Conservation (phyloP, 2,113 vertebrate species). For the Oreochromis aureus region DNA sequence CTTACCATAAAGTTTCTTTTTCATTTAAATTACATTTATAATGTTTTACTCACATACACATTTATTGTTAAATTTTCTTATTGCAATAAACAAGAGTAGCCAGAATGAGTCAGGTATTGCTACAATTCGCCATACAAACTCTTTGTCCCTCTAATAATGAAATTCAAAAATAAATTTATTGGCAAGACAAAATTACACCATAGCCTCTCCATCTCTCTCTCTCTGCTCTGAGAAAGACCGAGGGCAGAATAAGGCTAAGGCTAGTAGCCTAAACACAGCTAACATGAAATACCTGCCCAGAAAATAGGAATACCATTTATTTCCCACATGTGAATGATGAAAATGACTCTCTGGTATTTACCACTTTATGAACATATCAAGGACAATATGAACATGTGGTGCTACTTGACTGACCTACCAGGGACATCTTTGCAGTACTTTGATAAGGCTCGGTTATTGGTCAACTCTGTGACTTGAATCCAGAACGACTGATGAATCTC, state of each 20-base stretch:
- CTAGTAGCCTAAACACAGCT: slow-evolving; percentile 75
- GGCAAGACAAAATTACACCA: slow-evolving; percentile 73
- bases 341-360: slow-evolving; percentile 36
- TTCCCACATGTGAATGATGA: slow-evolving; percentile 61
- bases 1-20: slow-evolving; percentile 73
- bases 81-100: slow-evolving; percentile 82
- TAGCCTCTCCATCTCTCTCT: slow-evolving; percentile 60
- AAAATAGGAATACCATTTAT: slow-evolving; percentile 66
- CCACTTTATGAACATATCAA: slow-evolving; percentile 48
- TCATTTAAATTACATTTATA: slow-evolving; percentile 79
- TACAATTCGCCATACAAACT: slow-evolving; percentile 74
- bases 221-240: slow-evolving; percentile 57
- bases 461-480: neutral
- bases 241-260: slow-evolving; percentile 77
- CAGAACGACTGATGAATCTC: neutral
- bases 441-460: slow-evolving; percentile 1
- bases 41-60: slow-evolving; percentile 76
- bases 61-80: slow-evolving; percentile 77
- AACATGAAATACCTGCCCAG: slow-evolving; percentile 72
- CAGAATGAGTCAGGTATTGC: slow-evolving; percentile 80
- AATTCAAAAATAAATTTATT: slow-evolving; percentile 78
- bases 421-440: slow-evolving; percentile 9
- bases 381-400: slow-evolving; percentile 27
- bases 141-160: slow-evolving; percentile 66
- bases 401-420: slow-evolving; percentile 37